phyloP scores from a whole-genome alignment of 2,888 invertebrate species.

The Listrodromus nycthemerus region DNA sequence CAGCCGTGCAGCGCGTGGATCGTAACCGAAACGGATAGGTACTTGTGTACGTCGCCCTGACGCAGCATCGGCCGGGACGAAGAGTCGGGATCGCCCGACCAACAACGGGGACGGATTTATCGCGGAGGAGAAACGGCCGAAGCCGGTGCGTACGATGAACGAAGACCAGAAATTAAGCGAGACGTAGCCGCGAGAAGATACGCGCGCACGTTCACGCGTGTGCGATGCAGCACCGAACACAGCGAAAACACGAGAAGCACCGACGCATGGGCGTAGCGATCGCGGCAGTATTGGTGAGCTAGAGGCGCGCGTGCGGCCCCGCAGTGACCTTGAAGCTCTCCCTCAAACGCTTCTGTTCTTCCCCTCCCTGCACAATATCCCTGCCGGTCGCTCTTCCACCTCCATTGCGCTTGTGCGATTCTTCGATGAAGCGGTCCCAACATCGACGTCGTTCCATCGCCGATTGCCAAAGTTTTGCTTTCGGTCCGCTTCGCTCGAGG shows the following conservation, averaged over 20 bases:
- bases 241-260: constrained; percentile 46
- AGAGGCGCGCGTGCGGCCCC: constrained; percentile 82
- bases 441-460: neutral
- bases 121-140: constrained; percentile 4
- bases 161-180: constrained; percentile 29
- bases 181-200: constrained; percentile 45
- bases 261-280: constrained; percentile 74
- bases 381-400: constrained; percentile 34
- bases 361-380: constrained; percentile 63
- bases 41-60: constrained; percentile 31
- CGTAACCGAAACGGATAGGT: constrained; percentile 51
- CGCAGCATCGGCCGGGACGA: constrained; percentile 12
- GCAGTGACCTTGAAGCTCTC: constrained; percentile 81
- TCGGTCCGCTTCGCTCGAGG: constrained; percentile 13
- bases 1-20: constrained; percentile 51
- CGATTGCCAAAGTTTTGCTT: neutral
- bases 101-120: constrained; percentile 20
- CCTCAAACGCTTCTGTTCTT: constrained; percentile 59
- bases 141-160: neutral
- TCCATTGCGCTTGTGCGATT: neutral
- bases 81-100: constrained; percentile 32
- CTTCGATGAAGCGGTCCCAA: constrained; percentile 37
- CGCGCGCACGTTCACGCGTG: constrained; percentile 65
- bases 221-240: constrained; percentile 66
- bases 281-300: constrained; percentile 64